phyloP scores from a whole-genome alignment of 1,140 invertebrate genomes.

The Mya arenaria region DNA sequence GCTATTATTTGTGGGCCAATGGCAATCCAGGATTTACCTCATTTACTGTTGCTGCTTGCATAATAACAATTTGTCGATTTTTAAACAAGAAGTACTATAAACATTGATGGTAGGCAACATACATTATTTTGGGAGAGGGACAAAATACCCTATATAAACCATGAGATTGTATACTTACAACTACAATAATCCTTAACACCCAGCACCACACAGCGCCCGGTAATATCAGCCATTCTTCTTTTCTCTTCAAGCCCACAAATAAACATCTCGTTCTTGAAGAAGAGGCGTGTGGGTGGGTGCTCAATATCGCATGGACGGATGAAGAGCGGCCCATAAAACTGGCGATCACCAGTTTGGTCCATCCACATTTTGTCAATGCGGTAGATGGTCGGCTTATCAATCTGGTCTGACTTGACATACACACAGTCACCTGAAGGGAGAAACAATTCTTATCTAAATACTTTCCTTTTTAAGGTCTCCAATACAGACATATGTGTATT shows the following conservation, averaged over 20 bases:
- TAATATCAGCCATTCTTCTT: slow-evolving; percentile 92
- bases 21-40: no score
- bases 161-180: slow-evolving; percentile 81
- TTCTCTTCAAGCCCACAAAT: slow-evolving; percentile 95
- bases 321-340: slow-evolving; percentile 96
- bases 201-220: slow-evolving; percentile 94
- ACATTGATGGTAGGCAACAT: background rate
- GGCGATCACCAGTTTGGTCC: slow-evolving; percentile 89
- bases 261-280: slow-evolving; percentile 97
- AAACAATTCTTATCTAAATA: no score
- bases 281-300: slow-evolving; percentile 87
- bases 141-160: background rate
- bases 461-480: no score
- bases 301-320: slow-evolving; percentile 93
- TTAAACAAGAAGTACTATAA: background rate
- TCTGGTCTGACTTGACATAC: slow-evolving; percentile 85
- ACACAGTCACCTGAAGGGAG: slow-evolving; percentile 93
- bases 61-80: no score
- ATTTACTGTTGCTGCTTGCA: no score
- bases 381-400: slow-evolving; percentile 85
- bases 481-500: no score
- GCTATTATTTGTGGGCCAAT: no score
- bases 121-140: background rate
- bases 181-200: slow-evolving; percentile 95
- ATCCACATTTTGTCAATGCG: slow-evolving; percentile 97